Evolutionary conservation across 2,888 invertebrate species (phyloP).

Genomic region (Lymantria monacha): DNA sequence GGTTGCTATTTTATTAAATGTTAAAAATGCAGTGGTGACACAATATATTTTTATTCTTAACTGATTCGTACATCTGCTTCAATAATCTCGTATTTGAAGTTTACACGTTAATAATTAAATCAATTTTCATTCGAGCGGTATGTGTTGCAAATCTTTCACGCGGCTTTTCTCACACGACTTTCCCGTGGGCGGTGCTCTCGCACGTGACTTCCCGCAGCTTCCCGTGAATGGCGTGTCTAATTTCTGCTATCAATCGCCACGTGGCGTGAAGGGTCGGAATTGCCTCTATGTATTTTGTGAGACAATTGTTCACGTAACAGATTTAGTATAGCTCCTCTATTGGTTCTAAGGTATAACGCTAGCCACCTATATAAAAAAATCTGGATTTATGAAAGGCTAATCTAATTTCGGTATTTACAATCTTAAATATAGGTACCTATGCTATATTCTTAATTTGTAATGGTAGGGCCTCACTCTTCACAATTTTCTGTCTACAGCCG

Average conservation of each 20-base stretch:
- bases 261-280: slow-evolving; percentile 49
- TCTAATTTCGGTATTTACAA: no score
- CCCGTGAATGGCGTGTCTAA: slow-evolving; percentile 68
- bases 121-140: slow-evolving; percentile 50
- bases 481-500: no score
- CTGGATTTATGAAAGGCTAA: not conserved
- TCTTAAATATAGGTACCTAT: no score
- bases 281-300: slow-evolving; percentile 13
- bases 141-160: slow-evolving; percentile 42
- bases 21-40: no score
- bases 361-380: not conserved
- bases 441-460: no score
- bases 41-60: no score
- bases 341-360: not conserved
- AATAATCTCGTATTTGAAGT: slow-evolving; percentile 12
- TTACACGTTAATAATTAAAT: slow-evolving; percentile 48
- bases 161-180: slow-evolving; percentile 17
- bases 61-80: not conserved
- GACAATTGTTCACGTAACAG: slow-evolving; percentile 23
- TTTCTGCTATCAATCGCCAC: slow-evolving; percentile 64
- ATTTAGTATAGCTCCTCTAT: slow-evolving; percentile 11
- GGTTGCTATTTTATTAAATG: no score
- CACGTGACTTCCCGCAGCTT: slow-evolving; percentile 40
- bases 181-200: slow-evolving; percentile 21
- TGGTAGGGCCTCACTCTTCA: no score